phyloP scores from a whole-genome alignment of 2,797 vertebrate species.

The Amblyopsis hoosieri region DNA sequence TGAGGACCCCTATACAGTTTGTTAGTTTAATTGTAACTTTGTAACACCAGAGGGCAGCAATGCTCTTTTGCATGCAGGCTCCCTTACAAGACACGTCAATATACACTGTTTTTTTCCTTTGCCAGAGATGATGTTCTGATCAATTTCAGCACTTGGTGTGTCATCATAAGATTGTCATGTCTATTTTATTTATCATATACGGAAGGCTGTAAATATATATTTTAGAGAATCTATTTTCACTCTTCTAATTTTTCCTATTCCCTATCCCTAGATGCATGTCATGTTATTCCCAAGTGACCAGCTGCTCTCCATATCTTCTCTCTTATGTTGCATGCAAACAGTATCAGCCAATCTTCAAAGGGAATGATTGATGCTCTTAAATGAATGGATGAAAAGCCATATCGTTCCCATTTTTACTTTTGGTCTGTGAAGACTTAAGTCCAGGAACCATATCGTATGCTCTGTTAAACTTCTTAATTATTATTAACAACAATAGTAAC shows the following conservation, averaged over 20 bases:
- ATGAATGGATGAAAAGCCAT: constrained; percentile 64
- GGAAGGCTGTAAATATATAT: constrained; percentile 22
- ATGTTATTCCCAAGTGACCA: constrained; percentile 70
- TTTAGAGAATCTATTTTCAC: constrained; percentile 55
- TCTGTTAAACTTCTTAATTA: not conserved
- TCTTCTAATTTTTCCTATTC: constrained; percentile 43
- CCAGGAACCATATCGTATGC: constrained; percentile 15
- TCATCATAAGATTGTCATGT: constrained; percentile 21
- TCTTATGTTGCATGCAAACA: constrained; percentile 66
- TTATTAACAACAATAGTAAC: constrained; percentile 12
- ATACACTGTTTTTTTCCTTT: not conserved
- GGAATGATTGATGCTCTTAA: constrained; percentile 69
- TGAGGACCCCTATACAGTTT: not conserved
- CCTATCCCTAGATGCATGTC: constrained; percentile 59
- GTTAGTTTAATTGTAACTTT: not conserved
- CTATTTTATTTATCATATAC: constrained; percentile 31
- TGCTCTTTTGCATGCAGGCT: constrained; percentile 34
- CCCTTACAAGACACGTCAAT: not conserved
- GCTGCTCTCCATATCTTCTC: constrained; percentile 73
- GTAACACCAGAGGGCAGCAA: constrained; percentile 66
- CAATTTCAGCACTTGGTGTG: constrained; percentile 17
- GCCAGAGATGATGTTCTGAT: constrained; percentile 3
- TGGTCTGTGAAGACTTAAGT: constrained; percentile 29
- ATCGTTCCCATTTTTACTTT: constrained; percentile 50
- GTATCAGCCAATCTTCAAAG: constrained; percentile 65